Base-by-base conservation (phyloP, 1,140 invertebrate genomes). In the Calliopsis andreniformis region DNA sequence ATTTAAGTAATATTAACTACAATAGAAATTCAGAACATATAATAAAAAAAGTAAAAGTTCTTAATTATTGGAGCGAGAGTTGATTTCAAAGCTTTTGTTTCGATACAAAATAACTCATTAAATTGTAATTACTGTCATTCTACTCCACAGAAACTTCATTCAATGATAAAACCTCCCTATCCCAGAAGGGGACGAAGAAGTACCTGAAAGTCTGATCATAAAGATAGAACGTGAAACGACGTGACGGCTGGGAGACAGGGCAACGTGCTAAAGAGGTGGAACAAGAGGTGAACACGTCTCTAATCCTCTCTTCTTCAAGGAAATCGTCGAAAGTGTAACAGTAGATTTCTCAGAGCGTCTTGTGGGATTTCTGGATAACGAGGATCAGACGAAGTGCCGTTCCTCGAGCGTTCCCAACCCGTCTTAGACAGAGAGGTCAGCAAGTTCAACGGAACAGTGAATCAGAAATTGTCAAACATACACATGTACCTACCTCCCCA, bases 261-360 rank as follows among this genome's bases (percentile, higher is more conserved):
- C 49, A 39, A 10, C 12, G 56, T 10, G 18, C 10, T 14, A 32
- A 23, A 14, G 69, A 68, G 23, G 10, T 58, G 30, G 61, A 28
- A 68, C 39, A 59, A 75, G 42, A 59, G 72, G 25, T 69, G 35
- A 42, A 51, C 28, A 25, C 63, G 30, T 43, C 32, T 30, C 6
- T 1, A 23, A 35, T 32, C 53, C 28, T 32, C 51, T 68, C 42
- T 47, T 69, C 25, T 69, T 63, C 25, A 30, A 59, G 59, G 64
- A 66, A 69, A 16, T 49, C 53, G 76, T 76, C 55, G 70, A 82
- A 83, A 83, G 82, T 83, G 70, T 83, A 83, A 83, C 82, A 82
- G 61, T 49, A 61, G 76, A 68, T 79, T 83, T 75, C 58, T 55
- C 62, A 56, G 23, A 32, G 49, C 39, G 39, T 20, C 7, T 42